Base-by-base conservation (phyloP, 2,888 invertebrate genomes). In the Polymixis flavicincta region DNA sequence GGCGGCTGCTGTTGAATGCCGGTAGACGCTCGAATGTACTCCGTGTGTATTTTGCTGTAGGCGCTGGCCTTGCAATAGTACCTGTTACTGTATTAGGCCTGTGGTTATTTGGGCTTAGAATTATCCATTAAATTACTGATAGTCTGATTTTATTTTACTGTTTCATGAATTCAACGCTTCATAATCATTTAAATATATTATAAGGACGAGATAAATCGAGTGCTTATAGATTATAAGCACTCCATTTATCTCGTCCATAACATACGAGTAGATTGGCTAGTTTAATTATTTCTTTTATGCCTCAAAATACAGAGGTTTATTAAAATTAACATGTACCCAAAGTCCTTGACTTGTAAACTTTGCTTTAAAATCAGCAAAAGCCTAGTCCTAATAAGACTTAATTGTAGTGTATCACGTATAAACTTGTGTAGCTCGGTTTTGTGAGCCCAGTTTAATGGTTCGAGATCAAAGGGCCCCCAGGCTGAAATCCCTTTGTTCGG, bases 401-500 rank as follows among this genome's bases (percentile, higher is more conserved):
- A 83, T 83, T 83, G 79, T 88, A 83, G 80, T 85, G 82, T 85
- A 85, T 83, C 79, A 80, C 73, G 74, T 87, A 83, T 75, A 79
- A 85, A 84, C 76, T 82, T 87, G 83, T 77, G 82, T 81, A 76
- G 77, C 59, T 73, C 82, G 82, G 85, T 85, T 83, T 72, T 74
- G 76, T 75, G 70, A 84, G 80, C 81, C 78, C 69, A 79, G 83
- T 81, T 85, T 89, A 89, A 89, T 86, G 84, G 85, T 78, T 81
- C 85, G 85, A 88, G 86, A 90, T 90, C 90, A 90, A 90, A 90
- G 89, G 81, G 57, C 76, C 71, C 71, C 65, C 32, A 69, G 83
- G 52, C 79, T 79, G 76, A 81, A 82, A 83, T 83, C 86, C 83
- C 81, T 82, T 83, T 82, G 85, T 83, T 82, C 76, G 72, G 69